Evolutionary conservation across 2,888 invertebrate species (phyloP), one percentile per base, ranked within the genome.

Genomic region (Caenorhabditis parvicauda): DNA sequence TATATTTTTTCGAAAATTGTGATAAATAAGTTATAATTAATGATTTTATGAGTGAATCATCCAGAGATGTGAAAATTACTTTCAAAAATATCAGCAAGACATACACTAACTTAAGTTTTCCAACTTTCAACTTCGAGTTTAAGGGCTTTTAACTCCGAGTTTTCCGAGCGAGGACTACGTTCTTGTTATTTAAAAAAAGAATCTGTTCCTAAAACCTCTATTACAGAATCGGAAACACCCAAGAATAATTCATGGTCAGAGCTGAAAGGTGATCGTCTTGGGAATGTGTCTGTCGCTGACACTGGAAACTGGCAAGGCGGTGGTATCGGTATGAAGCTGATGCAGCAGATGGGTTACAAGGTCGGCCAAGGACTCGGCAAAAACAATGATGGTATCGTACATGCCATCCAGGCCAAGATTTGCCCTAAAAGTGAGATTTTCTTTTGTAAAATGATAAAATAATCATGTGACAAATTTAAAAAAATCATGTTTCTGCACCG

Each of bases 281-380:
- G 65, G 21, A 19, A 25, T 9, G 46, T 61, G 5, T 37, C 45
- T 6, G 59, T 64, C 21, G 63, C 64, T 22, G 69, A 69, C 3
- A 32, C 62, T 24, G 72, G 72, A 14, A 46, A 67, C 27, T 72
- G 72, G 72, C 54, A 55, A 27, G 69, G 69, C 21, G 66, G 68
- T 4, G 70, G 67, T 7, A 49, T 72, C 27, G 70, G 70, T 14
- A 53, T 72, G 54, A 70, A 67, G 47, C 39, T 72, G 37, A 64
- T 72, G 64, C 64, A 66, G 52, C 67, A 66, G 48, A 72, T 72
- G 72, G 72, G 72, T 9, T 72, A 68, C 51, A 61, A 68, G 39
- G 42, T 64, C 37, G 71, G 67, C 50, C 44, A 70, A 49, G 72
- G 72, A 24, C 64, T 72, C 14, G 72, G 72, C 28, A 70, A 66